Percentiles rank a stretch among this genome's conserved stretches.
phyloP scores from a whole-genome alignment of 1,140 invertebrate species.

The Lepidurus arcticus region DNA sequence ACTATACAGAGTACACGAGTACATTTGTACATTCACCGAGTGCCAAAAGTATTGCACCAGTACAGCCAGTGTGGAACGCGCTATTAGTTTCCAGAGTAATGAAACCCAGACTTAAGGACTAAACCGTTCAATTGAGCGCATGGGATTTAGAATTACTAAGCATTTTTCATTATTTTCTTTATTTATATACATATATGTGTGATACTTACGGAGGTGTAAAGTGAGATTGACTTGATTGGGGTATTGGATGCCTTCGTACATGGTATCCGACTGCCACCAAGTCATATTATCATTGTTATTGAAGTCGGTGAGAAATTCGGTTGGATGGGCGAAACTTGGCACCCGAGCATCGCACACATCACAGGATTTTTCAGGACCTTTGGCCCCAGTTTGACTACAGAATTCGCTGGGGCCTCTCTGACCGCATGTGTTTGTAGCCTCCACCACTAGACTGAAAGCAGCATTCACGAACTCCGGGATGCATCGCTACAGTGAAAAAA shows the following conservation, averaged over 20 bases:
- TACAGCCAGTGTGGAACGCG: no score
- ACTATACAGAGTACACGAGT: no score
- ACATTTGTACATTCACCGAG: no score
- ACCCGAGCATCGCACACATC: slow-evolving; percentile 53
- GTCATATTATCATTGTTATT: slow-evolving; percentile 83
- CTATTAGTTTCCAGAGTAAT: no score
- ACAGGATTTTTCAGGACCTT: slow-evolving; percentile 53
- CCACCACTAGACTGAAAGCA: slow-evolving; percentile 77
- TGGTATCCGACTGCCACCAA: slow-evolving; percentile 98
- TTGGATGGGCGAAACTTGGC: slow-evolving; percentile 58
- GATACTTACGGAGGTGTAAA: slow-evolving; percentile 69
- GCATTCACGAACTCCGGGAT: slow-evolving; percentile 95
- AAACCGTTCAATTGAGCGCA: no score
- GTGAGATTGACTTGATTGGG: slow-evolving; percentile 89
- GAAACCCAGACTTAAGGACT: no score
- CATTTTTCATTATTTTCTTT: neutral
- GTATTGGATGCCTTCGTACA: slow-evolving; percentile 85
- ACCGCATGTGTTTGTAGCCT: slow-evolving; percentile 94
- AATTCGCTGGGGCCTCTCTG: slow-evolving; percentile 66
- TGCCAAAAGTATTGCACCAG: no score
- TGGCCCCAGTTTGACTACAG: slow-evolving; percentile 78
- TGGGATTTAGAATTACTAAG: neutral
- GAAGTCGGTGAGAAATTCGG: slow-evolving; percentile 81
- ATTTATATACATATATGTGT: no score
- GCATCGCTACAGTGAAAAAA: slow-evolving; percentile 63